phyloP scores from a whole-genome alignment of 2,888 invertebrate species.

The Thalpophila matura region DNA sequence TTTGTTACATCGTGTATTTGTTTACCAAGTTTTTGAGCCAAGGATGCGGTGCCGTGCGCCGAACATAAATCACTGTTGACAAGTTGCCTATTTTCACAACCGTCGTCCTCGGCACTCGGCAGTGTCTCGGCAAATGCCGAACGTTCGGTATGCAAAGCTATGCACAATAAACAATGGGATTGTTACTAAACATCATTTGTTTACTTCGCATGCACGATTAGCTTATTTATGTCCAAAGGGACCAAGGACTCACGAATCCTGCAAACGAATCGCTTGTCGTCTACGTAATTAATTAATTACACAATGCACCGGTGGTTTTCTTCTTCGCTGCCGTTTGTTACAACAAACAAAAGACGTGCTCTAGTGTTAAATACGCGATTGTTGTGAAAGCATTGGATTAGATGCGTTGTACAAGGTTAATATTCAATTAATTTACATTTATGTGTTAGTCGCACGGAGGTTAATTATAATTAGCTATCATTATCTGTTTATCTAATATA shows the following conservation, averaged over 20 bases:
- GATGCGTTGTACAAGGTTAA: slow-evolving; percentile 69
- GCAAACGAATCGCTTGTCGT: slow-evolving; percentile 60
- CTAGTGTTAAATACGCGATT: slow-evolving; percentile 66
- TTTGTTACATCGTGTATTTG: slow-evolving; percentile 63
- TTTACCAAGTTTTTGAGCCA: slow-evolving; percentile 70
- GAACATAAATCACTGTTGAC: slow-evolving; percentile 72
- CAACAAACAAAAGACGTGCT: slow-evolving; percentile 68
- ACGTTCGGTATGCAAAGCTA: slow-evolving; percentile 63
- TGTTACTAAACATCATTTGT: slow-evolving; percentile 72
- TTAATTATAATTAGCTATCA: slow-evolving; percentile 46
- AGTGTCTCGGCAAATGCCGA: slow-evolving; percentile 63
- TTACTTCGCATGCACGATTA: slow-evolving; percentile 73
- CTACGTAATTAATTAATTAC: slow-evolving; percentile 61
- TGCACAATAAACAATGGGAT: slow-evolving; percentile 79
- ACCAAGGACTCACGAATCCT: slow-evolving; percentile 69
- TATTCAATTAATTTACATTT: slow-evolving; percentile 73
- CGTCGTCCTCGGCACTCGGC: slow-evolving; percentile 65
- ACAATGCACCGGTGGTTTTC: slow-evolving; percentile 54
- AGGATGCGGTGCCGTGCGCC: slow-evolving; percentile 68
- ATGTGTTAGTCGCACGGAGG: slow-evolving; percentile 62
- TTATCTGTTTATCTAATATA: slow-evolving; percentile 36
- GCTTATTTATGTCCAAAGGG: slow-evolving; percentile 76
- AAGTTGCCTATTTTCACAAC: slow-evolving; percentile 75
- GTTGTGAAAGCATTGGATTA: slow-evolving; percentile 71
- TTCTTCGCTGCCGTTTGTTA: slow-evolving; percentile 56